Evolutionary conservation across 2,888 invertebrate genomes (phyloP).

Genomic region (Stomorhina lunata): DNA sequence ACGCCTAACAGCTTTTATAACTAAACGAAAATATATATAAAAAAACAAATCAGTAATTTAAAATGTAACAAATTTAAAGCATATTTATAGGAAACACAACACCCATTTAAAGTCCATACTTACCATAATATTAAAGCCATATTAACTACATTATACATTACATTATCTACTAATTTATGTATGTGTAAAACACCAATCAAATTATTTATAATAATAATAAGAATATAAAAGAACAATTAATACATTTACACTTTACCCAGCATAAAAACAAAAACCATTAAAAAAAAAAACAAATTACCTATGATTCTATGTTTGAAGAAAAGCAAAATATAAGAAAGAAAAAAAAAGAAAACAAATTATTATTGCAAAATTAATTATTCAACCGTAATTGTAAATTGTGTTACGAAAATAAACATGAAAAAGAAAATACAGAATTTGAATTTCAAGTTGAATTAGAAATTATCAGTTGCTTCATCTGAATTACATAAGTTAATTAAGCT

Average conservation of each 20-base stretch:
- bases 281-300: constrained; percentile 33
- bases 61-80: constrained; percentile 45
- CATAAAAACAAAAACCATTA: constrained; percentile 23
- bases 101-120: constrained; percentile 14
- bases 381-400: neutral
- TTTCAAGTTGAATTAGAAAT: neutral
- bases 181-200: constrained; percentile 63
- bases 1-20: constrained; percentile 50
- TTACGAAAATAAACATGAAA: neutral
- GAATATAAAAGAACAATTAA: constrained; percentile 1
- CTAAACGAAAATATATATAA: neutral
- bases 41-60: constrained; percentile 25
- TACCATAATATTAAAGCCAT: constrained; percentile 54
- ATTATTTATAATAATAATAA: constrained; percentile 45
- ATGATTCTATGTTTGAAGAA: constrained; percentile 24
- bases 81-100: constrained; percentile 29
- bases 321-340: neutral
- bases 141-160: constrained; percentile 45
- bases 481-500: neutral
- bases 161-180: constrained; percentile 22
- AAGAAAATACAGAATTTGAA: neutral
- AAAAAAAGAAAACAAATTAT: constrained; percentile 18
- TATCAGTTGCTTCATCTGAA: neutral
- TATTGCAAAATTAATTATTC: constrained; percentile 21
- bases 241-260: neutral